Conservation (phyloP, 2,888 invertebrate genomes). For the Busseola fusca region DNA sequence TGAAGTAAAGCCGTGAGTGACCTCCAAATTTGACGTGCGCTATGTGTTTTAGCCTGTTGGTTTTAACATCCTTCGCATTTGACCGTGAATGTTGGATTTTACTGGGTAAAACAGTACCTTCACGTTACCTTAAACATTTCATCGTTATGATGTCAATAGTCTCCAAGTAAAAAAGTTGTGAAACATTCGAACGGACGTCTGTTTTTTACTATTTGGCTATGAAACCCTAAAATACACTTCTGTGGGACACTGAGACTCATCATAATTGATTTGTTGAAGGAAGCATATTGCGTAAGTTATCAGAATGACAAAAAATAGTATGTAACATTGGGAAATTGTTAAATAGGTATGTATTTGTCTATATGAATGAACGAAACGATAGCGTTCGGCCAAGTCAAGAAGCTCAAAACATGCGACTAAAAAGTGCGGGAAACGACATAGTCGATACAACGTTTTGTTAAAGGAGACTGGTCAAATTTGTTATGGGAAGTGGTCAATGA, state of each 20-base stretch:
- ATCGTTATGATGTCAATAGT: not conserved
- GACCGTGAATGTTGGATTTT: not conserved
- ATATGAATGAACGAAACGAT: not conserved
- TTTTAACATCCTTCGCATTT: not conserved
- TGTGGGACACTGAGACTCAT: not conserved
- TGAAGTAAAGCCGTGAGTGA: not conserved
- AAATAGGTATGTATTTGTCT: not conserved
- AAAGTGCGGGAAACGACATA: not conserved
- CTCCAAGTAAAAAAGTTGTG: not conserved
- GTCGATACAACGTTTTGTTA: constrained; percentile 7
- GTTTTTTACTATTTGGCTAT: not conserved
- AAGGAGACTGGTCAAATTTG: not conserved
- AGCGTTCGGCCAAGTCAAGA: not conserved
- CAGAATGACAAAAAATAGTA: not conserved
- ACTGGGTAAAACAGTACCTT: not conserved
- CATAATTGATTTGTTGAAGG: not conserved
- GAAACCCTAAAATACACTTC: not conserved
- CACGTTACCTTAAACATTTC: not conserved
- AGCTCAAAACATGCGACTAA: not conserved
- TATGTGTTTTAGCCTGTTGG: not conserved
- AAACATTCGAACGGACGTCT: not conserved
- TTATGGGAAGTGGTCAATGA: not conserved
- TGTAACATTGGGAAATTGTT: not conserved
- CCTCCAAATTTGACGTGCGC: not conserved
- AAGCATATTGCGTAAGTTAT: not conserved